A percentile compares a stretch with the other conserved stretches of the same genome.
Evolutionary conservation across 2,888 invertebrate genomes (phyloP).

Genomic region (Anarsia innoxiella): DNA sequence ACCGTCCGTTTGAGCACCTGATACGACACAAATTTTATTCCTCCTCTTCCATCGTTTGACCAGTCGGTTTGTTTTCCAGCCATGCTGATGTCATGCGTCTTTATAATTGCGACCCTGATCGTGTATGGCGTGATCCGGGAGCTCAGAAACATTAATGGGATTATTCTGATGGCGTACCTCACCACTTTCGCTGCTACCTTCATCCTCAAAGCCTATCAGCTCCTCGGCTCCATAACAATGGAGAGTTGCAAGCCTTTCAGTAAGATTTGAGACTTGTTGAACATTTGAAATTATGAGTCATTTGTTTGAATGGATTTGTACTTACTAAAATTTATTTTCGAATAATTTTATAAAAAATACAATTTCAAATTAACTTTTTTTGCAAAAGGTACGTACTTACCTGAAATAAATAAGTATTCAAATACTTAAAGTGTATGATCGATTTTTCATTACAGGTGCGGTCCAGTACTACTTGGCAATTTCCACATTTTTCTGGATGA

Average conservation of each 20-base stretch:
- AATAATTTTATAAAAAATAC: too few species aligned
- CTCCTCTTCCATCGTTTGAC: too few species aligned
- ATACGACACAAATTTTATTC: too few species aligned
- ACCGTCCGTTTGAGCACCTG: too few species aligned
- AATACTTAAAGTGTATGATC: too few species aligned
- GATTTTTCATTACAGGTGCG: neutral
- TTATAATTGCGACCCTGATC: constrained; percentile 23
- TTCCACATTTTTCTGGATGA: constrained; percentile 64
- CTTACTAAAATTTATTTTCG: too few species aligned
- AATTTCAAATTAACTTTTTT: too few species aligned
- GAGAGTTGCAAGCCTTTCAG: constrained; percentile 9
- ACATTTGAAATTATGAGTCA: too few species aligned
- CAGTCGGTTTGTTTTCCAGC: too few species aligned
- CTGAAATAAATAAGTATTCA: neutral
- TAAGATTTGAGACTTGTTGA: constrained; percentile 12
- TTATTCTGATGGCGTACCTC: constrained; percentile 24
- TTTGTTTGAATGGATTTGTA: too few species aligned
- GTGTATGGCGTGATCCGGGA: constrained; percentile 22
- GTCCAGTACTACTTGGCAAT: constrained; percentile 17
- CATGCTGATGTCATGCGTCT: constrained; percentile 22
- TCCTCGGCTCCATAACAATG: too few species aligned
- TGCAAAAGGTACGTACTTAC: neutral
- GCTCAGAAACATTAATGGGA: constrained; percentile 21
- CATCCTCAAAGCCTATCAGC: neutral
- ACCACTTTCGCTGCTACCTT: constrained; percentile 5